Evolutionary conservation across 2,113 vertebrate genomes (phyloP), one percentile per base, ranked within the genome.

Genomic region (Lepisosteus oculatus): DNA sequence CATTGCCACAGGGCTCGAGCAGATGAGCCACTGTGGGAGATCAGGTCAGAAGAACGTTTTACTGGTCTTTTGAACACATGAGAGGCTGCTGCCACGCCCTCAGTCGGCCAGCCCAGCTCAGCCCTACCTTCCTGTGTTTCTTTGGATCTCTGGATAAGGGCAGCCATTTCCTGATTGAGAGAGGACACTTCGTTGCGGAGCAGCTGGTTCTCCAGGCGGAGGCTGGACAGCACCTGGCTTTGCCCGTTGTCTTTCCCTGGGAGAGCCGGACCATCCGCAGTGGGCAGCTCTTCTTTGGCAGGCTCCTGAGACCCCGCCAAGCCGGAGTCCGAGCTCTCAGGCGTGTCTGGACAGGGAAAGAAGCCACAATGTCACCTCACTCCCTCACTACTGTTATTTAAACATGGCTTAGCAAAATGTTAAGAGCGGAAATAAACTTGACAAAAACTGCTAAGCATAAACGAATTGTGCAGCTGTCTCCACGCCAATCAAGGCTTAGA

Each of bases 131-230:
- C 95, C 79, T 98, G 97, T 6, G 93, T 90, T 85, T 95, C 94
- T 86, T 97, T 98, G 73, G 95, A 93, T 77, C 94, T 94, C 81
- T 98, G 96, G 83, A 99, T 91, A 72, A 99, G 76, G 0, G 93
- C 92, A 17, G 95, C 97, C 95, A 99, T 96, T 89, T 99, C 97
- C 84, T 98, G 97, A 88, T 99, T 99, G 80, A 99, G 93, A 68
- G 97, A 99, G 1, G 93, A 87, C 72, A 99, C 96, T 79, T 99
- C 97, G 68, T 88, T 97, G 57, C 95, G 93, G 69, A 99, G 86
- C 17, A 99, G 90, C 69, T 99, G 96, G 82, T 99, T 99, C 86
- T 99, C 97, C 83, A 99, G 86, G 13, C 96, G 93, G 70, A 99
- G 93, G 62, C 94, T 98, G 70, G 97, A 99, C 0, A 99, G 76